Evolutionary conservation across 2,888 invertebrate genomes (phyloP).

Genomic region (Dascillus cervinus): DNA sequence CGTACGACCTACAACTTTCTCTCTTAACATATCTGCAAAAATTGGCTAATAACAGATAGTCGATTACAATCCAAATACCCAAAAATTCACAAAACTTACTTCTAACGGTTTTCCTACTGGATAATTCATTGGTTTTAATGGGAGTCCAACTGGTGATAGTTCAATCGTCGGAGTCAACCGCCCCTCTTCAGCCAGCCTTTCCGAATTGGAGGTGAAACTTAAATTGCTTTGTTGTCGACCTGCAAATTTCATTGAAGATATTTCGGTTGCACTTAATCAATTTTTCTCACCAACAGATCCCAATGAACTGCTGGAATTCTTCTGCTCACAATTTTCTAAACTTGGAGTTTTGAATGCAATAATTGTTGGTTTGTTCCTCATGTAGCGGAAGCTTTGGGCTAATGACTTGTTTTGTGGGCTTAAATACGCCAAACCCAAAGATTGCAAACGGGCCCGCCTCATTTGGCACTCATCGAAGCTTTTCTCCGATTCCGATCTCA

Average conservation of each 20-base stretch:
- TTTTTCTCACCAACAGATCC: constrained; percentile 46
- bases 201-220: constrained; percentile 42
- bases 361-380: constrained; percentile 82
- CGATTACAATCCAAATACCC: no score
- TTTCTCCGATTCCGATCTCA: constrained; percentile 72
- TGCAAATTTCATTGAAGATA: constrained; percentile 12
- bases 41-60: no score
- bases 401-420: constrained; percentile 73
- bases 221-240: constrained; percentile 30
- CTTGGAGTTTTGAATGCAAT: constrained; percentile 82
- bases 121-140: constrained; percentile 49
- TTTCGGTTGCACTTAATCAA: no score
- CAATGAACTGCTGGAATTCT: constrained; percentile 50
- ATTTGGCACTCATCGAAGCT: constrained; percentile 64
- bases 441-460: constrained; percentile 54
- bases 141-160: constrained; percentile 25
- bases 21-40: no score
- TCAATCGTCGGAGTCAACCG: constrained; percentile 39
- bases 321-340: constrained; percentile 59
- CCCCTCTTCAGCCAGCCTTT: constrained; percentile 54
- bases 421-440: constrained; percentile 59
- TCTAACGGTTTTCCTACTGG: constrained; percentile 77
- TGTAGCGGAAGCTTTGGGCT: constrained; percentile 83
- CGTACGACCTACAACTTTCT: no score
- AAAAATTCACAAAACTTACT: no score